phyloP scores from a whole-genome alignment of 2,797 vertebrate species.

The Poecilia picta region DNA sequence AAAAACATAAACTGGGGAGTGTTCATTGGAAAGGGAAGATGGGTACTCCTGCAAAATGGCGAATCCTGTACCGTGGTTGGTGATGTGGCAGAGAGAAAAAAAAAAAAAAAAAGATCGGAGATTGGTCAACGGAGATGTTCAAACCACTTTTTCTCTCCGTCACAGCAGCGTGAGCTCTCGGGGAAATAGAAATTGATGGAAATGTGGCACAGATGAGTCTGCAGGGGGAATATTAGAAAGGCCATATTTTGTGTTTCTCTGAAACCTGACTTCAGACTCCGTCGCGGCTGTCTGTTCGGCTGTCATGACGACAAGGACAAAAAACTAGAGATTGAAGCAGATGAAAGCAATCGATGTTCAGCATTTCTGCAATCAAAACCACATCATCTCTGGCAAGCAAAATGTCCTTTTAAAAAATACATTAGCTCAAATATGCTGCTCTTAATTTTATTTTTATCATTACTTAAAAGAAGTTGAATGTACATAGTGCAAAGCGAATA shows the following conservation, averaged over 20 bases:
- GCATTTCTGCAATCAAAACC: background rate
- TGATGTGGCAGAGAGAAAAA: background rate
- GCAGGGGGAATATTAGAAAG: background rate
- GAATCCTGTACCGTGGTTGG: slow-evolving; percentile 28
- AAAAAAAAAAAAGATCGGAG: background rate
- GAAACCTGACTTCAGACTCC: background rate
- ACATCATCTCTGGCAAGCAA: background rate
- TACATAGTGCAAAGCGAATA: background rate
- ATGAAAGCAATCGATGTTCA: background rate
- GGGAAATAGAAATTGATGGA: background rate
- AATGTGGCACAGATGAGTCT: background rate
- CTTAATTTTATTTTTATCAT: background rate
- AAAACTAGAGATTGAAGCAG: background rate
- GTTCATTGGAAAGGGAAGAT: slow-evolving; percentile 20
- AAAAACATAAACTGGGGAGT: slow-evolving; percentile 27
- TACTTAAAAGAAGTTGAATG: background rate
- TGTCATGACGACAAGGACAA: background rate
- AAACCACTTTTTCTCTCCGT: background rate
- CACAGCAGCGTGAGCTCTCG: background rate
- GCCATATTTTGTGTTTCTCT: background rate
- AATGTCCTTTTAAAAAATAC: background rate
- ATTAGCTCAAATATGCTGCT: background rate
- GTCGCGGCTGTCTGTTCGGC: background rate
- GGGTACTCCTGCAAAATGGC: slow-evolving; percentile 41
- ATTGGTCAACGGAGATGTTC: background rate